Evolutionary conservation across 2,797 vertebrate species (phyloP), one percentile per base, ranked within the genome.

Genomic region (Muscicapa comitata): DNA sequence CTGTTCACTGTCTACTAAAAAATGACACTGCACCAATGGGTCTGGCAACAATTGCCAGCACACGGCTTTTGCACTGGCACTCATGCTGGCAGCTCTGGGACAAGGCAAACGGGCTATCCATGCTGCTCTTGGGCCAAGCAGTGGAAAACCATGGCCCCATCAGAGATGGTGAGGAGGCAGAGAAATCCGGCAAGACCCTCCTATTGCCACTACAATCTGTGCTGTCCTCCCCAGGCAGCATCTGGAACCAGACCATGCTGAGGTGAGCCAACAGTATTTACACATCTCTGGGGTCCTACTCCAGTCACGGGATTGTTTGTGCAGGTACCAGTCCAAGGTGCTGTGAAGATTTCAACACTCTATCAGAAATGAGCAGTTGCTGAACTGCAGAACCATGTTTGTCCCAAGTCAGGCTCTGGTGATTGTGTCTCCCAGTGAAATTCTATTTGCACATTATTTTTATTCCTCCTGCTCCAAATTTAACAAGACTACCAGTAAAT

Each of bases 201-300:
- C n/a, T 63, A 4, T 20, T 33, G 29, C 68, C 31, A 23, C 57
- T 40, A 61, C 0, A 4, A 26, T 25, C 15, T 5, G 0, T 62
- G 48, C 48, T 71, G 61, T 66, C 23, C 26, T 71, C 19, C 72
- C n/a, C 40, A 63, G 13, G 31, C 48, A 77, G 65, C 63, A 50
- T 24, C 6, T 75, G 58, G 29, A 48, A n/a, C 51, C 38, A 35
- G 58, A 54, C 21, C 1, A 1, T 0, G 0, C 1, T 51, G 83
- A 55, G 33, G 31, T n/a, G 48, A 62, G 54, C 35, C 29, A 53
- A 14, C 6, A 4, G 4, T 20, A 38, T 51, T 48, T 53, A 38
- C 31, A 10, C 28, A 40, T 51, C 38, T 51, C 57, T 35, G 35
- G 35, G 17, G 20, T 91, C 58, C 31, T 43, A 1, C 35, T 84